A percentile compares a stretch with the other conserved stretches of the same genome.
phyloP scores from a whole-genome alignment of 2,888 invertebrate genomes.

The Notodonta ziczac region DNA sequence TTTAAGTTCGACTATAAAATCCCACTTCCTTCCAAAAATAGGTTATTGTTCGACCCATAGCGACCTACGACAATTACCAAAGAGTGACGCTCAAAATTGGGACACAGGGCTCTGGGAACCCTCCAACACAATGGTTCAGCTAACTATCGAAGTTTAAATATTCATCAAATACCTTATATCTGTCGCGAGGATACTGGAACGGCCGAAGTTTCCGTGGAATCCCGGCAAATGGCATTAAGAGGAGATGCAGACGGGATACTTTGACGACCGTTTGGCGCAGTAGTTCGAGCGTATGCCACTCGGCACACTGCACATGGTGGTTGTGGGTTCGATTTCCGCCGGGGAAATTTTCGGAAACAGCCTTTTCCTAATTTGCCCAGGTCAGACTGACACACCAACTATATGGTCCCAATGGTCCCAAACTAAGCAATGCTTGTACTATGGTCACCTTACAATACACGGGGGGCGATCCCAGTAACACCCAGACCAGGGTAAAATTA shows the following conservation, averaged over 20 bases:
- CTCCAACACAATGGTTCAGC: conserved; percentile 29
- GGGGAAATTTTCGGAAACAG: no score
- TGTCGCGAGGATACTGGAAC: conserved; percentile 33
- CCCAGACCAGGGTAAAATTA: no score
- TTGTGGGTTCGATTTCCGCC: no score
- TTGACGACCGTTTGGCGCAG: conserved; percentile 11
- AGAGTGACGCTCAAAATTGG: conserved; percentile 21
- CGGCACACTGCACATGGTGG: no score
- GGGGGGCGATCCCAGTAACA: no score
- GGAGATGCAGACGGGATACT: conserved; percentile 30
- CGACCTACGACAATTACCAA: conserved; percentile 33
- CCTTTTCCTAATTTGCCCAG: no score
- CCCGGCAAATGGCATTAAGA: conserved; percentile 38
- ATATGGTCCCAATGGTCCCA: no score
- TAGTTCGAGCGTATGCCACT: no score
- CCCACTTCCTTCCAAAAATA: neutral
- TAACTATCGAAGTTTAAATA: conserved; percentile 47
- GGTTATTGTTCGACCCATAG: conserved; percentile 16
- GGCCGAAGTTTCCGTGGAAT: conserved; percentile 39
- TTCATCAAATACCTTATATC: conserved; percentile 47
- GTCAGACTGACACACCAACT: no score
- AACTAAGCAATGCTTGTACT: no score
- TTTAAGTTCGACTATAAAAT: neutral
- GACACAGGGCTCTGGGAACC: conserved; percentile 30
- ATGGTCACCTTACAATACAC: no score